Conservation (phyloP, 35 echinoderm and acorn worm genomes). For the Heliocidaris tuberculata region DNA sequence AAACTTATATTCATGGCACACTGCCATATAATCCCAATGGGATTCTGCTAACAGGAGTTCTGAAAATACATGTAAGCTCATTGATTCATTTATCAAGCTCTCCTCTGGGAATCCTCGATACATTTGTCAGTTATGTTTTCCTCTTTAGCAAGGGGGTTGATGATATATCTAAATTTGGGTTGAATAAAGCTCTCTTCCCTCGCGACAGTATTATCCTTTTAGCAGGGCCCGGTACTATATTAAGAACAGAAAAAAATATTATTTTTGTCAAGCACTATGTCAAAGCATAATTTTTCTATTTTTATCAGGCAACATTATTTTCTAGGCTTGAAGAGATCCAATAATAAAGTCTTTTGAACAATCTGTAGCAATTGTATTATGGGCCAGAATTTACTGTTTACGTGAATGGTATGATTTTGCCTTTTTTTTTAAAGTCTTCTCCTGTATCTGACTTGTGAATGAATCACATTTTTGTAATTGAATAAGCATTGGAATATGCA, state of each 20-base stretch:
- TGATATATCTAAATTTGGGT: background rate
- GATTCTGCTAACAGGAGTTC: too few species aligned
- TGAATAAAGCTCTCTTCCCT: background rate
- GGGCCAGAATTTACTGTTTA: too few species aligned
- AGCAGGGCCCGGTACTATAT: background rate
- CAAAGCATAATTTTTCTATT: background rate
- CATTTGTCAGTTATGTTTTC: background rate
- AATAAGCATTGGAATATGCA: too few species aligned
- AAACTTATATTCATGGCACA: too few species aligned
- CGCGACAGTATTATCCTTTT: background rate
- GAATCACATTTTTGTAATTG: too few species aligned
- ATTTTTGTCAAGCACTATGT: background rate
- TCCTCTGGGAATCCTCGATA: background rate
- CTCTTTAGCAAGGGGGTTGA: background rate
- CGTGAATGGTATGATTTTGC: too few species aligned
- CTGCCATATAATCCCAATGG: too few species aligned
- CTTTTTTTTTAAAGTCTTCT: too few species aligned
- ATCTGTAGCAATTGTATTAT: too few species aligned
- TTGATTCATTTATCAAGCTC: background rate
- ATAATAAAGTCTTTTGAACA: background rate
- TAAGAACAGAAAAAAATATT: background rate
- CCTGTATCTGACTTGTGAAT: too few species aligned
- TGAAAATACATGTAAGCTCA: background rate
- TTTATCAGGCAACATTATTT: background rate
- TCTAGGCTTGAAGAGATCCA: background rate